A percentile compares a stretch with the other conserved stretches of the same genome.
Conservation (phyloP, 2,113 vertebrate species). For the Dendrocopos noguchii region DNA sequence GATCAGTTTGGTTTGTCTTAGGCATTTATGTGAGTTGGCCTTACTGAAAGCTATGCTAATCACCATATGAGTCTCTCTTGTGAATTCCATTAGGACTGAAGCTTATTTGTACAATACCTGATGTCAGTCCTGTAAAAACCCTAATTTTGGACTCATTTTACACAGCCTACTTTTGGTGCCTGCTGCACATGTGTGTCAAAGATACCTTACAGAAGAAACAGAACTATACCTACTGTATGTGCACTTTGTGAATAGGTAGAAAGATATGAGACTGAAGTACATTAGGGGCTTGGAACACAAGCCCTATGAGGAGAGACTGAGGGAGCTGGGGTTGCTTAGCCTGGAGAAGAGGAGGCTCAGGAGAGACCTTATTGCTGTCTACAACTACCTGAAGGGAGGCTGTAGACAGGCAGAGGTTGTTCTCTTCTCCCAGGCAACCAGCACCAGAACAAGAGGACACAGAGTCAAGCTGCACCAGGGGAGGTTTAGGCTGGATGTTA, state of each 20-base stretch:
- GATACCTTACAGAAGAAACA: not conserved
- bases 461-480: too few species aligned
- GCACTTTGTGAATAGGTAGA: not conserved
- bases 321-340: too few species aligned
- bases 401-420: too few species aligned
- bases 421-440: too few species aligned
- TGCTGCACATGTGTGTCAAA: not conserved
- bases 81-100: not conserved
- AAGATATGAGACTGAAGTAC: not conserved
- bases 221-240: fast-evolving
- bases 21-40: not conserved
- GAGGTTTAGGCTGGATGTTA: too few species aligned
- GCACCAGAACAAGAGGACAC: too few species aligned
- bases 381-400: too few species aligned
- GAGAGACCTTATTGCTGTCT: too few species aligned
- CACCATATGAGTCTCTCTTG: not conserved
- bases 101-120: not conserved
- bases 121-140: not conserved
- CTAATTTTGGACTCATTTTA: not conserved
- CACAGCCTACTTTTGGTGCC: not conserved
- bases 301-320: too few species aligned
- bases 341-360: too few species aligned
- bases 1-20: not conserved
- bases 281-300: too few species aligned
- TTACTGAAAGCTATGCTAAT: not conserved